Base-by-base conservation (phyloP, 2,797 vertebrate species). In the Tinamus major region DNA sequence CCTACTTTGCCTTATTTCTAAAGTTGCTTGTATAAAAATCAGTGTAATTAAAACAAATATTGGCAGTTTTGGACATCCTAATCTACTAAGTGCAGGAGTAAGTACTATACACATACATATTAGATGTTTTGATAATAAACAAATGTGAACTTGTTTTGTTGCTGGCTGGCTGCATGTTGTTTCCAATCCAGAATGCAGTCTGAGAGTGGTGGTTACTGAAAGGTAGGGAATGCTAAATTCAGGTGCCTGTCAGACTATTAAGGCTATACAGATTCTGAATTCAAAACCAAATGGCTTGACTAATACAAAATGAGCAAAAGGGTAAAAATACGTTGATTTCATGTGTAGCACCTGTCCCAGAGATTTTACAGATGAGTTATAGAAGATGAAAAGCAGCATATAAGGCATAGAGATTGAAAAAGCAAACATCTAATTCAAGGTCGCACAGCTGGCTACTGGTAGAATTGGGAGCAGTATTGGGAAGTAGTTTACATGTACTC, bases 141-240 rank as follows among this genome's bases (percentile, higher is more conserved):
- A 84, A 7, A 39, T 56, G 3, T 68, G 44, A 78, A 29, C 8
- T 71, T 70, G 31, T 65, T 75, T 53, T 86, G 2, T 53, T 86
- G 2, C 12, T 71, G 49, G 9, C 23, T 64, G 1, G 2, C 24
- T 71, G 29, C 2, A n/a, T 6, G 8, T 17, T 0, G 46, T 85
- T 78, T 93, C 20, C 39, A 68, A 85, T 65, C 20, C 27, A 83
- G 23, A 75, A 78, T 51, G 42, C 15, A 9, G 17, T 41, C 3
- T 46, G 53, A n/a, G 1, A 79, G 35, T 10, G 53, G 19, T 35
- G 21, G 9, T 31, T 69, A 74, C 24, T 59, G 37, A 69, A 61
- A 0, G 2, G 6, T 9, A 64, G 16, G 18, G 12, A 39, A n/a
- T 56, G 42, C 56, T 48, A 46, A 33, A 6, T 49, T 75, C 67